These are phyloP conservation scores for Rhagoletis zephyria DNA, from an alignment of 1,140 invertebrate genomes.

Conservation along the genomic window DNA sequence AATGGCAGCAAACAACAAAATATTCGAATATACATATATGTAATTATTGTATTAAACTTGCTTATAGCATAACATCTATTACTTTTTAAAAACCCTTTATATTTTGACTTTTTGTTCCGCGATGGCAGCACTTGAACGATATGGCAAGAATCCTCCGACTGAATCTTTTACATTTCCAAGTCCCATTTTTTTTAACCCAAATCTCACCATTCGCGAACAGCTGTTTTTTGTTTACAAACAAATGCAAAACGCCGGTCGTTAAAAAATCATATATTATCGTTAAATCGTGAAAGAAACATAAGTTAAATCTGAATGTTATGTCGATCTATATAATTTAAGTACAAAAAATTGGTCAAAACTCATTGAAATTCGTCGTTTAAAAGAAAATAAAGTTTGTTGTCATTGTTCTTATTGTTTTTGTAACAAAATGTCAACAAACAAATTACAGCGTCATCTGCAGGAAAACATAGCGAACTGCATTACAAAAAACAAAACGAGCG, in stretches of 20 bases:
- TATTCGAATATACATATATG: too few relatives aligned
- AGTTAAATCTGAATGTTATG: not conserved
- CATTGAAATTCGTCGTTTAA: not conserved
- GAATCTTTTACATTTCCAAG: too few relatives aligned
- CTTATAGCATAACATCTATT: not conserved
- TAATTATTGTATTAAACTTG: too few relatives aligned
- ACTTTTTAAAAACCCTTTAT: not conserved
- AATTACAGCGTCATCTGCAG: not conserved
- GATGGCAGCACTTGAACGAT: too few relatives aligned
- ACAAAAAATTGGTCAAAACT: not conserved
- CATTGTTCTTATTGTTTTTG: conserved; percentile 31
- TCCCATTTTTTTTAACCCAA: too few relatives aligned
- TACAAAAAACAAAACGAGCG: not conserved
- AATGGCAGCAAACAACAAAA: too few relatives aligned
- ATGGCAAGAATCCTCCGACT: too few relatives aligned
- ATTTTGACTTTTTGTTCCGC: too few relatives aligned
- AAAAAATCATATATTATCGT: not conserved
- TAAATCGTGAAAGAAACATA: not conserved
- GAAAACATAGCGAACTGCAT: not conserved
- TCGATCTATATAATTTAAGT: not conserved
- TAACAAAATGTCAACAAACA: conserved; percentile 29
- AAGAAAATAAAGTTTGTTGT: not conserved
- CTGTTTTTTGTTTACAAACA: conserved; percentile 49
- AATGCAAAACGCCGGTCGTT: not conserved
- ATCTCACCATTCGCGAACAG: not conserved